Evolutionary conservation across 2,113 vertebrate genomes (phyloP).

Genomic region (Paradoxurus hermaphroditus): DNA sequence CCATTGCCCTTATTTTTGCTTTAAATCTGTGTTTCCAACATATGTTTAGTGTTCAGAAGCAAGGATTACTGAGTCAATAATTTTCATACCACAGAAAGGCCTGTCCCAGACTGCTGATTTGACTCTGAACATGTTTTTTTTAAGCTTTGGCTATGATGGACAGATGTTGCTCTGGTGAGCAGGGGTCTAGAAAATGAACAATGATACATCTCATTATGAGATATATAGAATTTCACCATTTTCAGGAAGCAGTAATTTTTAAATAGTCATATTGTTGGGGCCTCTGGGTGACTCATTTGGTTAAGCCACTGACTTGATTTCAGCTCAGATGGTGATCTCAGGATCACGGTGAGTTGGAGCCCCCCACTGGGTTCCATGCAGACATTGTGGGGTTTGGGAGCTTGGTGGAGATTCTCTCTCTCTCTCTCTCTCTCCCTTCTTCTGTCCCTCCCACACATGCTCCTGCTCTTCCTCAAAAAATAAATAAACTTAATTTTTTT

Average conservation of each 20-base stretch:
- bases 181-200: background rate
- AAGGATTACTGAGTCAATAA: background rate
- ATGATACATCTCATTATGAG: background rate
- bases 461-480: too few species aligned
- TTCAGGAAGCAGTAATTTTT: background rate
- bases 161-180: accelerated
- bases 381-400: too few species aligned
- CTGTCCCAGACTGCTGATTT: background rate
- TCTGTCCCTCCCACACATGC: too few species aligned
- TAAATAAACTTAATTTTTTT: too few species aligned
- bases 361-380: too few species aligned
- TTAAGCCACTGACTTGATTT: too few species aligned
- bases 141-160: background rate
- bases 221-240: background rate
- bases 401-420: too few species aligned
- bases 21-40: background rate
- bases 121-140: background rate
- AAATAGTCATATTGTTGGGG: background rate
- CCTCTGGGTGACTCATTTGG: too few species aligned
- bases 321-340: too few species aligned
- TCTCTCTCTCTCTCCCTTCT: too few species aligned
- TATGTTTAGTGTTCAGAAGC: background rate
- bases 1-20: background rate
- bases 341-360: too few species aligned
- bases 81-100: background rate